phyloP scores from a whole-genome alignment of 1,140 invertebrate species.

The Drosophila grimshawi region DNA sequence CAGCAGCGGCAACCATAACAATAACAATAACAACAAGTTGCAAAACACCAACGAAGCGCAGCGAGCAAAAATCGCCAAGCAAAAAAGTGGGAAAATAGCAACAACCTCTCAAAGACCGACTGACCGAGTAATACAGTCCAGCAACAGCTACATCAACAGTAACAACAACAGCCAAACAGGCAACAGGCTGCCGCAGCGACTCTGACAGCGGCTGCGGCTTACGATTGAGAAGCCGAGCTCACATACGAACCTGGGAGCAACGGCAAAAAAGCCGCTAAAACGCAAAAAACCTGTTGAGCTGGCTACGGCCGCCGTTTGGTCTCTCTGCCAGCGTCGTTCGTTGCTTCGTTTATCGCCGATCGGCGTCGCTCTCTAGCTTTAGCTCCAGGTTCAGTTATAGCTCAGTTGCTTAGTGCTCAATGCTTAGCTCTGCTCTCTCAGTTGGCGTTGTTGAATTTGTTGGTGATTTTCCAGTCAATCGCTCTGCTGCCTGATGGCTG shows the following conservation, averaged over 20 bases:
- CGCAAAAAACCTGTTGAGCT: constrained; percentile 70
- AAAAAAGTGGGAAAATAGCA: constrained; percentile 77
- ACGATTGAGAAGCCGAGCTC: constrained; percentile 47
- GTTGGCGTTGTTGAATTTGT: constrained; percentile 48
- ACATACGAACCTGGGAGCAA: constrained; percentile 59
- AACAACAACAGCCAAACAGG: constrained; percentile 29
- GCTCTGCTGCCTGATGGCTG: constrained; percentile 31
- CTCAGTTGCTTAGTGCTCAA: no score
- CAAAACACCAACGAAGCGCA: constrained; percentile 63
- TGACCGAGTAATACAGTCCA: constrained; percentile 84
- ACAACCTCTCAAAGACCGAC: constrained; percentile 84
- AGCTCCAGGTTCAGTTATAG: neutral
- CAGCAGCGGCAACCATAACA: constrained; percentile 50
- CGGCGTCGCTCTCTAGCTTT: constrained; percentile 32
- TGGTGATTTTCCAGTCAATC: constrained; percentile 61
- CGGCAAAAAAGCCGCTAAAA: constrained; percentile 77
- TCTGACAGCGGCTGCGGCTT: constrained; percentile 12
- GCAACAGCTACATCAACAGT: constrained; percentile 56
- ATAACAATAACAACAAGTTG: constrained; percentile 57
- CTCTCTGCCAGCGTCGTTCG: constrained; percentile 78
- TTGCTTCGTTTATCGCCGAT: constrained; percentile 70
- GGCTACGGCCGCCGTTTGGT: constrained; percentile 29
- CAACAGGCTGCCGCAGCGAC: constrained; percentile 27
- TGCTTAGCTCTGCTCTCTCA: constrained; percentile 13
- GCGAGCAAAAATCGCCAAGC: constrained; percentile 52